Conservation (phyloP, 2,888 invertebrate genomes). For the Pyralis farinalis region DNA sequence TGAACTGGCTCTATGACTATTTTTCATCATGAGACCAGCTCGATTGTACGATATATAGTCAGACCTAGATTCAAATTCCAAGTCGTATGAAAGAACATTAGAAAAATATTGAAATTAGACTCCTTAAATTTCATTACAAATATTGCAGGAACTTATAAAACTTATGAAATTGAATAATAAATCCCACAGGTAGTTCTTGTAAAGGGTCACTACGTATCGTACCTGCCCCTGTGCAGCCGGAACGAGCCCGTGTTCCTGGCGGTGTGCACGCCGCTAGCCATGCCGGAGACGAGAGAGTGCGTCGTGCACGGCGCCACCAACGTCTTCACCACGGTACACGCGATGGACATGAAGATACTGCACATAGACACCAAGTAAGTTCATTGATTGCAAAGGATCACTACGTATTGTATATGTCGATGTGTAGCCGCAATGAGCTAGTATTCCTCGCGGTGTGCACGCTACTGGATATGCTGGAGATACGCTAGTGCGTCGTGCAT, state of each 20-base stretch:
- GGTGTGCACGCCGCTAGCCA: conserved; percentile 97
- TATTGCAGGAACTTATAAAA: too few relatives aligned
- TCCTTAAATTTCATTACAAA: too few relatives aligned
- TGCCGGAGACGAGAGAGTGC: conserved; percentile 97
- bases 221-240: conserved; percentile 94
- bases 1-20: too few relatives aligned
- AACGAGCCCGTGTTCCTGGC: conserved; percentile 98
- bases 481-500: conserved; percentile 96
- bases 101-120: too few relatives aligned
- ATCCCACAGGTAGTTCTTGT: conserved; percentile 95
- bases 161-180: too few relatives aligned
- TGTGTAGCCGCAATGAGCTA: conserved; percentile 96
- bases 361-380: conserved; percentile 97
- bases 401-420: conserved; percentile 95
- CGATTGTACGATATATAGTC: too few relatives aligned
- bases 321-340: conserved; percentile 97
- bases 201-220: conserved; percentile 96
- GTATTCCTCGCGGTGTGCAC: conserved; percentile 98
- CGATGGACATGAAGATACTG: conserved; percentile 98
- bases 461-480: conserved; percentile 98
- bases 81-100: too few relatives aligned
- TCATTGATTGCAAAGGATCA: conserved; percentile 96
- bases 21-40: too few relatives aligned
- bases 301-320: conserved; percentile 98
- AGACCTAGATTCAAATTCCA: too few relatives aligned